These are phyloP conservation scores for Cygnus olor DNA, from an alignment of 2,797 vertebrate genomes.

Conservation along the genomic window DNA sequence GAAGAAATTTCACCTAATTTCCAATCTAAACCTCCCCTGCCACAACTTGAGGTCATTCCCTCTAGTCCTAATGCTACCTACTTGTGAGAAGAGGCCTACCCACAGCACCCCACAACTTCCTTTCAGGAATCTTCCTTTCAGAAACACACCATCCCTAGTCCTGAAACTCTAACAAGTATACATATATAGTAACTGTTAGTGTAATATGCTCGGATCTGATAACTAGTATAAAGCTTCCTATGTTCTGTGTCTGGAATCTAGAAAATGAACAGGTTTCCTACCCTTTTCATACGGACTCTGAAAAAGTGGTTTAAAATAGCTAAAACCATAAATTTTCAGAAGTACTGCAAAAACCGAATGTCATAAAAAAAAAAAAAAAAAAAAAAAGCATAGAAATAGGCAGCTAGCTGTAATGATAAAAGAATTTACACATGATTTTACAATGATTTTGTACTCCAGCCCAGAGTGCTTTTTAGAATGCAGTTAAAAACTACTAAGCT, in stretches of 20 bases:
- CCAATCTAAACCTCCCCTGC: no score
- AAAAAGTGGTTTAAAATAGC: background rate
- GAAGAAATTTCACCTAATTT: no score
- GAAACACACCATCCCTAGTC: background rate
- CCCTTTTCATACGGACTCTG: background rate
- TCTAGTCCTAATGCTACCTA: no score
- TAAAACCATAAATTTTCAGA: background rate
- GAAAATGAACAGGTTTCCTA: background rate
- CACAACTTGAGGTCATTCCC: no score
- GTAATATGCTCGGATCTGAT: background rate
- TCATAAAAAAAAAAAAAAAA: background rate
- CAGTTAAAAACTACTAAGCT: background rate
- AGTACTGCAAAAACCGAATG: fast-evolving
- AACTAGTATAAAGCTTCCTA: background rate
- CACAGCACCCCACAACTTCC: no score
- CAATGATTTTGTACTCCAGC: background rate
- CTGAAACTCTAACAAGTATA: background rate
- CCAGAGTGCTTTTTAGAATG: background rate
- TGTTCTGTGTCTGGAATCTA: background rate
- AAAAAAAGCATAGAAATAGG: background rate
- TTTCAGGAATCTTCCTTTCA: background rate
- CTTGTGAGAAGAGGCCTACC: no score
- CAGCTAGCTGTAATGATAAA: background rate
- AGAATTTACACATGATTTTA: background rate
- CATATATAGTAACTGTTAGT: background rate